These are phyloP conservation scores for Enteromius unitaeniatus DNA, from an alignment of 2,797 vertebrate species.

Conservation along the genomic window DNA sequence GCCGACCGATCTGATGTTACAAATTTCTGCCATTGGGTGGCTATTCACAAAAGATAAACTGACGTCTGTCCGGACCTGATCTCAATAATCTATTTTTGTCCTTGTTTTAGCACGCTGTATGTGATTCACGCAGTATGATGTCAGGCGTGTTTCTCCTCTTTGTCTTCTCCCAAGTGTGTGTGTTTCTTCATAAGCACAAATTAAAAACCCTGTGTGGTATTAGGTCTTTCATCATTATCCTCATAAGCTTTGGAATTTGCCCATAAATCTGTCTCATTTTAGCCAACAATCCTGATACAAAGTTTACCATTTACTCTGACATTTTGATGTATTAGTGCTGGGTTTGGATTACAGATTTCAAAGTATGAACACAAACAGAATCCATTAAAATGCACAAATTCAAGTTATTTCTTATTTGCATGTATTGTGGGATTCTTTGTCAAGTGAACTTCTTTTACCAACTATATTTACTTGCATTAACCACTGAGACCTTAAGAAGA, in stretches of 20 bases:
- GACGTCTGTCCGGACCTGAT: conserved; percentile 30
- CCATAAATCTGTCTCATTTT: neutral
- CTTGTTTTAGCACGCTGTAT: conserved; percentile 10
- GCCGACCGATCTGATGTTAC: conserved; percentile 27
- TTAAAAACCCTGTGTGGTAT: neutral
- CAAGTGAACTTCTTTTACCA: neutral
- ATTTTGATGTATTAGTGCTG: neutral
- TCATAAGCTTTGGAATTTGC: neutral
- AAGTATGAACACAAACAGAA: neutral
- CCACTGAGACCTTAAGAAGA: neutral
- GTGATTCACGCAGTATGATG: conserved; percentile 8
- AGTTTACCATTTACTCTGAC: neutral
- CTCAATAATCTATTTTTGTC: conserved; percentile 34
- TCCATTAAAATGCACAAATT: neutral
- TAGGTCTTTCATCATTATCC: neutral
- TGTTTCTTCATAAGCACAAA: neutral
- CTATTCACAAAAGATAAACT: conserved; percentile 38
- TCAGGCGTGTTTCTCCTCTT: conserved; percentile 4
- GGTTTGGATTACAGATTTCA: neutral
- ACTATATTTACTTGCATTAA: neutral
- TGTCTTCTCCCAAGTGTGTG: neutral
- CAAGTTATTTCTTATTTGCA: neutral
- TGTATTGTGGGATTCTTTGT: neutral
- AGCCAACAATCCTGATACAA: neutral
- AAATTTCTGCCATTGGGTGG: conserved; percentile 36